Evolutionary conservation across 2,797 vertebrate species (phyloP), one percentile per base, ranked within the genome.

Genomic region (Neomorphus geoffroyi): DNA sequence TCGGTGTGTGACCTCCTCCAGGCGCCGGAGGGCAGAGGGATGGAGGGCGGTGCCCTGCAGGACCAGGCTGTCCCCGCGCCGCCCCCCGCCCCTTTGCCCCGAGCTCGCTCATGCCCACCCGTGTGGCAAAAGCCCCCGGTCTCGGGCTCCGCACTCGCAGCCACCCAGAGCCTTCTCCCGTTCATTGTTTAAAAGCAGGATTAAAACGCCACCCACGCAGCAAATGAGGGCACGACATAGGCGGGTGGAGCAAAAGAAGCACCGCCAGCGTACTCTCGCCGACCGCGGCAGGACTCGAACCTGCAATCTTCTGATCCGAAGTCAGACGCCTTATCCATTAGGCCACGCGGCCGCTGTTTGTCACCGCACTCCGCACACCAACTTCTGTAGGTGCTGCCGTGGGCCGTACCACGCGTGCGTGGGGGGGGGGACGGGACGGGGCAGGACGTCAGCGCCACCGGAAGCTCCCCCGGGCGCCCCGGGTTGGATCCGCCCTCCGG

Each of bases 281-380:
- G 94, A 95, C 94, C 94, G 92, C 94, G 94, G 90, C 92, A 48
- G 80, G 93, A 93, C 92, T 79, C 83, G 96, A 97, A 97, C 95
- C 78, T 86, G 86, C 78, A 95, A 62, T 61, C 58, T 86, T 84
- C 73, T 85, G 81, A 92, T 95, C 93, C 88, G 80, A 94, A 96
- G 94, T 86, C 94, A 96, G 94, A 88, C 92, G 78, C 92, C 92
- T 97, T 97, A 96, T 96, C 96, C 96, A 94, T 90, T 94, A 92
- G 56, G 75, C 86, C 94, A 82, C 80, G 57, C 46, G 46, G 46
- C 46, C 46, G 46, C 46, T 46, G 46, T 21, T n/a, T n/a, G n/a
- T n/a, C n/a, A n/a, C n/a, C n/a, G n/a, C n/a, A n/a, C n/a, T n/a
- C n/a, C n/a, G n/a, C n/a, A n/a, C n/a, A n/a, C n/a, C n/a, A n/a